Evolutionary conservation across 1,140 invertebrate genomes (phyloP).

Genomic region (Aporrectodea caliginosa): DNA sequence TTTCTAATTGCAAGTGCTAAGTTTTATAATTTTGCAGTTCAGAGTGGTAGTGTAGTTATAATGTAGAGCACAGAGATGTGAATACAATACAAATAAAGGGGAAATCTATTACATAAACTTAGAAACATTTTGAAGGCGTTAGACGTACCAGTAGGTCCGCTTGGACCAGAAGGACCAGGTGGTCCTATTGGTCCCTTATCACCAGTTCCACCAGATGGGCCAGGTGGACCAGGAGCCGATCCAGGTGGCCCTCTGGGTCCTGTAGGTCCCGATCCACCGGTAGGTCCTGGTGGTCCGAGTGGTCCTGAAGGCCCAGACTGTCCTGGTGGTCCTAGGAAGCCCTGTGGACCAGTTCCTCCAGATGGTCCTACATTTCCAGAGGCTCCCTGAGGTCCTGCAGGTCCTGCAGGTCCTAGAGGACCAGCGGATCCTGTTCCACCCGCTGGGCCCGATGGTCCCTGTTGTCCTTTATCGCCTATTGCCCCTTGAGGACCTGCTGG

Average conservation of each 20-base stretch:
- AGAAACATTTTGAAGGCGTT: constrained; percentile 33
- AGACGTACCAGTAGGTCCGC: constrained; percentile 19
- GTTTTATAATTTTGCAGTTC: too few relatives aligned
- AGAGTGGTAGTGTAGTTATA: too few relatives aligned
- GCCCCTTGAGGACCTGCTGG: not conserved
- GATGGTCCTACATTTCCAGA: constrained; percentile 50
- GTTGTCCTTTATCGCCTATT: constrained; percentile 14
- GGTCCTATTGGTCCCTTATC: not conserved
- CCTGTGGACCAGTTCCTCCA: constrained; percentile 69
- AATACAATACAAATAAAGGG: not conserved
- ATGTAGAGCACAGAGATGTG: too few relatives aligned
- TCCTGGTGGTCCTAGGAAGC: constrained; percentile 67
- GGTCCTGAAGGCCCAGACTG: constrained; percentile 40
- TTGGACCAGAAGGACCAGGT: constrained; percentile 20
- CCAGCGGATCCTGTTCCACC: constrained; percentile 30
- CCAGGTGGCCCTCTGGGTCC: constrained; percentile 15
- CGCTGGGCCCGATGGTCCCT: not conserved
- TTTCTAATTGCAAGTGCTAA: too few relatives aligned
- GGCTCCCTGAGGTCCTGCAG: constrained; percentile 34
- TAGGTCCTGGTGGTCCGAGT: constrained; percentile 33
- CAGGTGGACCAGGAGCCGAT: constrained; percentile 23
- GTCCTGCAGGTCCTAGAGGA: constrained; percentile 32
- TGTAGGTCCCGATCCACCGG: constrained; percentile 27
- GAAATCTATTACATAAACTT: not conserved
- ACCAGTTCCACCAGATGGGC: constrained; percentile 7